phyloP scores from a whole-genome alignment of 1,140 invertebrate genomes.

The Lepidotrigona ventralis region DNA sequence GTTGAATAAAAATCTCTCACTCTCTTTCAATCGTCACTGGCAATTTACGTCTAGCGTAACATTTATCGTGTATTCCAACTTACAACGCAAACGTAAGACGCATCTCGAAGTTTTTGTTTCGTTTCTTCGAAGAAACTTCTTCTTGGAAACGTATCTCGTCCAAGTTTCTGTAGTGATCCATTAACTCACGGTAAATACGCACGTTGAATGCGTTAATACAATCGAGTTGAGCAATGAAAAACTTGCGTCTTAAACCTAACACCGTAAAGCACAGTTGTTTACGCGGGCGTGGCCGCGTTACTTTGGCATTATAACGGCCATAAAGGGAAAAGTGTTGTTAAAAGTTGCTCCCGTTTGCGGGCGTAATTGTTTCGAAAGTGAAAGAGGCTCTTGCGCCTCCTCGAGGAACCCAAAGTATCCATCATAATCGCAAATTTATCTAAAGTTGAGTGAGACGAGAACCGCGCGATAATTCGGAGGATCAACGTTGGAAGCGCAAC shows the following conservation, averaged over 20 bases:
- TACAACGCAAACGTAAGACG: no score
- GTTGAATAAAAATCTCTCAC: no score
- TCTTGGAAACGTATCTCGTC: neutral
- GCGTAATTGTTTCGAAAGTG: slow-evolving; percentile 36
- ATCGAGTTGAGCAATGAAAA: slow-evolving; percentile 43
- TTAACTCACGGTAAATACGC: slow-evolving; percentile 32
- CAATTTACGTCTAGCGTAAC: no score
- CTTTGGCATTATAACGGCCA: slow-evolving; percentile 13
- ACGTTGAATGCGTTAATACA: slow-evolving; percentile 33
- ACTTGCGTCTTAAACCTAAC: slow-evolving; percentile 40
- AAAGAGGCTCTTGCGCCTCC: slow-evolving; percentile 3
- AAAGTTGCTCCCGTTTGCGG: slow-evolving; percentile 14
- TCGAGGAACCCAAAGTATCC: neutral
- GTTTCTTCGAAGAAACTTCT: neutral
- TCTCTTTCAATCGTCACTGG: no score
- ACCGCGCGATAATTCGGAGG: neutral
- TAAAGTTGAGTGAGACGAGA: neutral
- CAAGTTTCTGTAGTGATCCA: slow-evolving; percentile 21
- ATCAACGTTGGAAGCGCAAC: neutral
- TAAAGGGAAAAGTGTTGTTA: slow-evolving; percentile 44
- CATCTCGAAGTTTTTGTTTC: neutral
- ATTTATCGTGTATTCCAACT: no score
- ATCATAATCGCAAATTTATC: neutral
- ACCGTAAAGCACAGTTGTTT: slow-evolving; percentile 33
- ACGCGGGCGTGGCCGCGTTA: slow-evolving; percentile 9